A percentile compares a stretch with the other conserved stretches of the same genome.
These are phyloP conservation scores for Pseudochromis fuscus DNA, from an alignment of 2,797 vertebrate species.

Conservation along the genomic window DNA sequence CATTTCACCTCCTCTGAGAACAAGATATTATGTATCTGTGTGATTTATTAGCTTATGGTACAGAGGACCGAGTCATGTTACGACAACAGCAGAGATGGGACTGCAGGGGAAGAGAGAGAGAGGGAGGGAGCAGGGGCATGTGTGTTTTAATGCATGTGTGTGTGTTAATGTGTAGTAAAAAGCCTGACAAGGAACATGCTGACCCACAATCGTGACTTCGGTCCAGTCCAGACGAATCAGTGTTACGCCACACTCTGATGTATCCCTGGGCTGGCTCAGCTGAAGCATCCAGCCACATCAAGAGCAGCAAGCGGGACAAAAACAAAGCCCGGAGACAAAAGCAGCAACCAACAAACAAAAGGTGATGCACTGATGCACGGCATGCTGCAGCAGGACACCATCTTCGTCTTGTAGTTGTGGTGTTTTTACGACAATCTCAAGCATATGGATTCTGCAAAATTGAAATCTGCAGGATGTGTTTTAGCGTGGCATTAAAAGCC, in stretches of 20 bases:
- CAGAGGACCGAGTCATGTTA: slow-evolving; percentile 1
- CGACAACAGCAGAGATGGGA: not conserved
- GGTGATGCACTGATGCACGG: slow-evolving; percentile 26
- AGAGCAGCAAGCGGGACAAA: slow-evolving; percentile 38
- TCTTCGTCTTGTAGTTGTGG: not conserved
- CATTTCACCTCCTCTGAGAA: slow-evolving; percentile 9
- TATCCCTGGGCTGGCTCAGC: slow-evolving; percentile 43
- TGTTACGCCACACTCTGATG: slow-evolving; percentile 38
- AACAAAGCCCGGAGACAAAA: slow-evolving; percentile 43
- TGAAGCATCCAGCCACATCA: slow-evolving; percentile 21
- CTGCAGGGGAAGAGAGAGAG: slow-evolving; percentile 8
- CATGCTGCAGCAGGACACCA: not conserved
- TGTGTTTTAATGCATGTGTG: slow-evolving; percentile 29
- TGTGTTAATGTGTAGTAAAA: slow-evolving; percentile 21
- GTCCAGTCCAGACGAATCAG: slow-evolving; percentile 72
- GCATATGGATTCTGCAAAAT: not conserved
- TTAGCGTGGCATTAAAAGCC: not conserved
- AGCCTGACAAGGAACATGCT: slow-evolving; percentile 59
- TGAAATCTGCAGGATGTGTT: not conserved
- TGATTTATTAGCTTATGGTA: slow-evolving; percentile 27
- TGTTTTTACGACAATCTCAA: not conserved
- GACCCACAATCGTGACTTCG: slow-evolving; percentile 65
- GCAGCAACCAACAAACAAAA: slow-evolving; percentile 37
- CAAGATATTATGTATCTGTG: slow-evolving; percentile 6
- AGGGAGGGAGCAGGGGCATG: not conserved